Conservation (phyloP, 1,140 invertebrate species). For the Meloidogyne chitwoodi region DNA sequence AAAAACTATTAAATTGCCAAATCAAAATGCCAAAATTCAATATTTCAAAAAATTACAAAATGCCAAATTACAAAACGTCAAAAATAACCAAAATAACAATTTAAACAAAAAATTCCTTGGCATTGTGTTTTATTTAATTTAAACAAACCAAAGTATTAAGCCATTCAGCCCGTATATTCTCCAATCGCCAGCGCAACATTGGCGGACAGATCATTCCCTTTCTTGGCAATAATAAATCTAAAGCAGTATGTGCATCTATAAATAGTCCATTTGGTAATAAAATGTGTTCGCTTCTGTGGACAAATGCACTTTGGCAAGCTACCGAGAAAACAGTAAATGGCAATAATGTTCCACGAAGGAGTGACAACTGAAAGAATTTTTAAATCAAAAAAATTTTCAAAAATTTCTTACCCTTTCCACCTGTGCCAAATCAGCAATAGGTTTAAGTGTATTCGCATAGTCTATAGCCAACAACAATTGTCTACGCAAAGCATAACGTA, state of each 20-base stretch:
- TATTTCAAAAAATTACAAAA: neutral
- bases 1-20: neutral
- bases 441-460: constrained; percentile 60
- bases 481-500: constrained; percentile 37
- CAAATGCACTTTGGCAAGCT: constrained; percentile 19
- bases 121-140: neutral
- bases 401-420: constrained; percentile 43
- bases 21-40: neutral
- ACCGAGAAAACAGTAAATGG: constrained; percentile 11
- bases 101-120: too few relatives aligned
- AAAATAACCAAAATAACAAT: too few relatives aligned
- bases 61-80: too few relatives aligned
- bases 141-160: constrained; percentile 14
- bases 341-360: constrained; percentile 2
- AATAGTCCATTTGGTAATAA: constrained; percentile 41
- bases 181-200: constrained; percentile 7
- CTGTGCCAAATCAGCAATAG: constrained; percentile 50
- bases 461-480: constrained; percentile 52
- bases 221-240: constrained; percentile 2
- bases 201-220: neutral
- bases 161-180: constrained; percentile 3
- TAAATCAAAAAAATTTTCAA: neutral
- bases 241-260: constrained; percentile 25
- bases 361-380: neutral
- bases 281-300: constrained; percentile 22